Conservation (phyloP, 2,797 vertebrate genomes). For the Ceryle rudis region DNA sequence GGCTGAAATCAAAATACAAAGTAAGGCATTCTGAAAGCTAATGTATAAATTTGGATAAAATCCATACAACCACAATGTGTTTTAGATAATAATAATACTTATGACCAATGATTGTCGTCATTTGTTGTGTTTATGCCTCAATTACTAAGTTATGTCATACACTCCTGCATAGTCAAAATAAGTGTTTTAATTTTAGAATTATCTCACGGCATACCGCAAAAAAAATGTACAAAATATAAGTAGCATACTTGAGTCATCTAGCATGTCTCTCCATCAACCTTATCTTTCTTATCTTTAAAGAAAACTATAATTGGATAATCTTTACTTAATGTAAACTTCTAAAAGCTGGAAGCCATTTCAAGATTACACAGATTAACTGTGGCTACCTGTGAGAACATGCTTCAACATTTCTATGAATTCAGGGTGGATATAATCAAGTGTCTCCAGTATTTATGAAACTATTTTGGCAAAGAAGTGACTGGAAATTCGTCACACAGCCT, state of each 20-base stretch:
- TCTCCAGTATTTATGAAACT: slow-evolving; percentile 55
- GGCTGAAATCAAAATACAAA: slow-evolving; percentile 9
- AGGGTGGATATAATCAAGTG: slow-evolving; percentile 38
- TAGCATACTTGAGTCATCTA: slow-evolving; percentile 29
- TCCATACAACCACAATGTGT: background rate
- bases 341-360: slow-evolving; percentile 67
- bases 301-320: slow-evolving; percentile 73
- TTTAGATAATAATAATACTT: background rate
- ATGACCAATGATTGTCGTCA: background rate
- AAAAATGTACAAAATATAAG: slow-evolving; percentile 13
- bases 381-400: slow-evolving; percentile 66
- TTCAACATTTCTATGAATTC: slow-evolving; percentile 31
- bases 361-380: slow-evolving; percentile 53
- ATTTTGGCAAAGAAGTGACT: slow-evolving; percentile 50
- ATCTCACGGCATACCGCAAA: background rate
- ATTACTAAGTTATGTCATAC: background rate
- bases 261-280: slow-evolving; percentile 8
- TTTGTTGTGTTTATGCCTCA: background rate
- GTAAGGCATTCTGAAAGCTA: slow-evolving; percentile 5
- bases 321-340: slow-evolving; percentile 71
- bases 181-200: background rate
- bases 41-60: background rate
- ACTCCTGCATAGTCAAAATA: background rate
- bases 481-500: slow-evolving; percentile 35
- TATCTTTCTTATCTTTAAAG: slow-evolving; percentile 67